These are phyloP conservation scores for Cephus nigrinus DNA, from an alignment of 2,888 invertebrate species.

Conservation along the genomic window DNA sequence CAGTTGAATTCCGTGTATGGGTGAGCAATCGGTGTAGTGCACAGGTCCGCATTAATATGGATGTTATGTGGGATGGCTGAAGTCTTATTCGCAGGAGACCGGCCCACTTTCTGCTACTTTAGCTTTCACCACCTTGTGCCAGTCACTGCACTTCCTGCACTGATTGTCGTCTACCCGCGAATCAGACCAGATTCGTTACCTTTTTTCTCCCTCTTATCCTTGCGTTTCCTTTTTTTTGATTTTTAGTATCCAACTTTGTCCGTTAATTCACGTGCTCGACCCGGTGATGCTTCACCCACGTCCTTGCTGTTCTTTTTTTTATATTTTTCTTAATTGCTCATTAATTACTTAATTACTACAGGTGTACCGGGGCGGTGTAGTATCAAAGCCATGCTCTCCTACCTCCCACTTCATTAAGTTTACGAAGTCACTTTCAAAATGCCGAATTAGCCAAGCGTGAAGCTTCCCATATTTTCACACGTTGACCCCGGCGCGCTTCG, in stretches of 20 bases:
- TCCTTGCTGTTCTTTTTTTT: neutral
- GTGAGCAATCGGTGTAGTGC: neutral
- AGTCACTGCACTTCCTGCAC: conserved; percentile 65
- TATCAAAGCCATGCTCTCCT: neutral
- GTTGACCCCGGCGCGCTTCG: neutral
- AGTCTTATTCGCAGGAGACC: conserved; percentile 37
- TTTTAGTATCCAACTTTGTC: neutral
- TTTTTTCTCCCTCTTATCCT: conserved; percentile 6
- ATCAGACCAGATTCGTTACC: conserved; percentile 26
- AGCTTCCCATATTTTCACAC: neutral
- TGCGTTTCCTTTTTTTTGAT: conserved; percentile 5
- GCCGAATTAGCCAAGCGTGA: neutral
- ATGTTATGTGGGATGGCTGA: conserved; percentile 46
- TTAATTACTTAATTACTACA: conserved; percentile 36
- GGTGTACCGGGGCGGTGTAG: neutral
- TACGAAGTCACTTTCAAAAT: neutral
- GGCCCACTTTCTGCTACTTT: conserved; percentile 58
- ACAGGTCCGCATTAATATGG: conserved; percentile 35
- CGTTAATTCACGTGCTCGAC: conserved; percentile 17
- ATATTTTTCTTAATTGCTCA: conserved; percentile 31
- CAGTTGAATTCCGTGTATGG: neutral
- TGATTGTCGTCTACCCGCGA: conserved; percentile 55
- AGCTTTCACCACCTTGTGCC: conserved; percentile 60
- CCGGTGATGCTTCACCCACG: neutral
- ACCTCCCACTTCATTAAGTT: neutral